Evolutionary conservation across 1,140 invertebrate genomes (phyloP).

Genomic region (Aplysia californica): DNA sequence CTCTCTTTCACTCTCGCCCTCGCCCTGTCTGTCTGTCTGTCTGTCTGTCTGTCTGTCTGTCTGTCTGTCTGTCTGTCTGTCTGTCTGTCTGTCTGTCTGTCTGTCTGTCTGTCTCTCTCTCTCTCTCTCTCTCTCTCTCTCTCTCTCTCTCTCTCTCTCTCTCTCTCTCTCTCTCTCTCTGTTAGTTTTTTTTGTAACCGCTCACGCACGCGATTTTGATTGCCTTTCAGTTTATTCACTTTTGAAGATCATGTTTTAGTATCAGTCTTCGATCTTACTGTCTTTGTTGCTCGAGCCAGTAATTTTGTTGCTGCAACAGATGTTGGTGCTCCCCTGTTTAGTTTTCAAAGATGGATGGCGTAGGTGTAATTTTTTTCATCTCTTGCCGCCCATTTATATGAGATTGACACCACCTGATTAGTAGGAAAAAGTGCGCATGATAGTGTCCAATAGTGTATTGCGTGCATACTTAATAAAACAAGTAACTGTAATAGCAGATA

Average conservation of each 20-base stretch:
- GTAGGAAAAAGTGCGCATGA: too few relatives aligned
- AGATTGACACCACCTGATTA: too few relatives aligned
- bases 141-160: background rate
- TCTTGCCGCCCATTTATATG: too few relatives aligned
- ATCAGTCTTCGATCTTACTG: background rate
- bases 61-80: background rate
- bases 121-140: slow-evolving; percentile 2
- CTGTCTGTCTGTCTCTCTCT: background rate
- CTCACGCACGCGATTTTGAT: background rate
- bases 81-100: background rate
- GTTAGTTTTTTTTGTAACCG: too few relatives aligned
- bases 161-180: background rate
- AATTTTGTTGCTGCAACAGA: background rate
- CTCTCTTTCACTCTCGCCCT: too few relatives aligned
- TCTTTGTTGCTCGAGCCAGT: background rate
- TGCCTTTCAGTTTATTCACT: background rate
- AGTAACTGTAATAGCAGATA: too few relatives aligned
- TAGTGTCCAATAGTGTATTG: too few relatives aligned
- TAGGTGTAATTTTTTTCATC: too few relatives aligned
- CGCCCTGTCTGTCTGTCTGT: too few relatives aligned
- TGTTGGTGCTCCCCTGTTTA: background rate
- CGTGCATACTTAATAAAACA: too few relatives aligned
- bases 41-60: background rate
- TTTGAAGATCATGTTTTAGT: background rate
- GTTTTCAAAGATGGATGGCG: too few relatives aligned